Evolutionary conservation across 2,113 vertebrate genomes (phyloP), one percentile per base, ranked within the genome.

Genomic region (Limanda limanda): DNA sequence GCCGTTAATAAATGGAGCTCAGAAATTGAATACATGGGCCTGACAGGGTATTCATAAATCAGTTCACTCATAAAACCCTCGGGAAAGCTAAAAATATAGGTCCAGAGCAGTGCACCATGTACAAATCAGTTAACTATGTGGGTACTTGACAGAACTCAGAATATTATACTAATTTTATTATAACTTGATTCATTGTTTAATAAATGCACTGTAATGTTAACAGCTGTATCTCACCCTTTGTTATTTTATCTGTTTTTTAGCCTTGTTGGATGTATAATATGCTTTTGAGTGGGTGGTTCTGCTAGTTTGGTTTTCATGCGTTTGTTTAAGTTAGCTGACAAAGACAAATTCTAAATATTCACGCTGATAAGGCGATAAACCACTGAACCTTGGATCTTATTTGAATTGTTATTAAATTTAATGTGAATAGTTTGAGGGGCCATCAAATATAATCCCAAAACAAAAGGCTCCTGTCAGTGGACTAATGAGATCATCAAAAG

Each of bases 11-110:
- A 67, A 62, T 54, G 42, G 37, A 68, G 58, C 56, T 78, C 9
- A 40, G 55, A 54, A 54, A 68, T 58, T 71, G 31, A 84, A 68
- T 71, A 73, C 79, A 65, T 5, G 12, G 18, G 59, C 23, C 25
- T 74, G 75, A 76, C 79, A 68, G 21, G 23, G 55, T 54, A 83
- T 85, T 76, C 83, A 84, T 90, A 84, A 87, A 92, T 90, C 80
- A 88, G 62, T 79, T 82, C 68, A 75, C 47, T 79, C 66, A 56
- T 72, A 74, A 73, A 62, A 87, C 52, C 47, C 57, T 66, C 54
- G 59, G 74, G 20, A 76, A 42, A 70, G 79, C 71, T 76, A 78
- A 92, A 91, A 84, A 88, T 86, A 83, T 85, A 86, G 80, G 70
- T 62, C 61, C 35, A 20, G 45, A 71, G 60, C 27, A 55, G 62